Percentiles rank a stretch among this genome's conserved stretches.
These are phyloP conservation scores for Nesoenas mayeri DNA, from an alignment of 2,113 vertebrate genomes.

Conservation along the genomic window DNA sequence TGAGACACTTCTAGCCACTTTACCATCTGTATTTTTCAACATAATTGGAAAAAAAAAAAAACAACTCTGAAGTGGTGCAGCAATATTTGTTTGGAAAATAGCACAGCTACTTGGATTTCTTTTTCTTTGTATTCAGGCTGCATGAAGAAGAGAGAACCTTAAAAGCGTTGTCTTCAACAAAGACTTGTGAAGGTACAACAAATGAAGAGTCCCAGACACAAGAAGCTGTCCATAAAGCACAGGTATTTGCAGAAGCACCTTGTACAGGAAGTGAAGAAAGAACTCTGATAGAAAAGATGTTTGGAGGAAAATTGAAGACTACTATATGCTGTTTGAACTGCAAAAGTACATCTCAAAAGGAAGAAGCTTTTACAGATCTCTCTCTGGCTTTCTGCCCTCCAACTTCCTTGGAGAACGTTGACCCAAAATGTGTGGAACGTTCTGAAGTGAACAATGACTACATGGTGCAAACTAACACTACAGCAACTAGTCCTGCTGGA, in stretches of 20 bases:
- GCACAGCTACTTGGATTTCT: background rate
- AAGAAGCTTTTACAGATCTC: slow-evolving; percentile 95
- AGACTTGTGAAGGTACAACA: slow-evolving; percentile 36
- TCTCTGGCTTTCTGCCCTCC: slow-evolving; percentile 94
- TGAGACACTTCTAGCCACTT: background rate
- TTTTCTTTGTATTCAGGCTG: slow-evolving; percentile 75
- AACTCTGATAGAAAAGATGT: slow-evolving; percentile 93
- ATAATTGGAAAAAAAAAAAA: background rate
- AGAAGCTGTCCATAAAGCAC: slow-evolving; percentile 51
- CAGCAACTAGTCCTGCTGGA: background rate
- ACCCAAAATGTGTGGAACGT: slow-evolving; percentile 28
- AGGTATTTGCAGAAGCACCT: slow-evolving; percentile 33
- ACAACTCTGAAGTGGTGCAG: background rate
- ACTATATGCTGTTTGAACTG: slow-evolving; percentile 91
- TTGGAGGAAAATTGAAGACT: slow-evolving; percentile 91
- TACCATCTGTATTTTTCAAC: background rate
- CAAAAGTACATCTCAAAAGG: slow-evolving; percentile 90
- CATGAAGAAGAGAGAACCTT: slow-evolving; percentile 95
- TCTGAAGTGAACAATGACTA: slow-evolving; percentile 45
- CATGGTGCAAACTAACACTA: slow-evolving; percentile 27
- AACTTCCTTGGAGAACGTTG: slow-evolving; percentile 62
- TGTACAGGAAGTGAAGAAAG: slow-evolving; percentile 61
- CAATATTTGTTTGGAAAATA: background rate
- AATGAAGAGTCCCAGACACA: slow-evolving; percentile 54
- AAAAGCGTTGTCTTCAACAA: slow-evolving; percentile 72